Evolutionary conservation across 2,888 invertebrate species (phyloP).

Genomic region (Bibio marci): DNA sequence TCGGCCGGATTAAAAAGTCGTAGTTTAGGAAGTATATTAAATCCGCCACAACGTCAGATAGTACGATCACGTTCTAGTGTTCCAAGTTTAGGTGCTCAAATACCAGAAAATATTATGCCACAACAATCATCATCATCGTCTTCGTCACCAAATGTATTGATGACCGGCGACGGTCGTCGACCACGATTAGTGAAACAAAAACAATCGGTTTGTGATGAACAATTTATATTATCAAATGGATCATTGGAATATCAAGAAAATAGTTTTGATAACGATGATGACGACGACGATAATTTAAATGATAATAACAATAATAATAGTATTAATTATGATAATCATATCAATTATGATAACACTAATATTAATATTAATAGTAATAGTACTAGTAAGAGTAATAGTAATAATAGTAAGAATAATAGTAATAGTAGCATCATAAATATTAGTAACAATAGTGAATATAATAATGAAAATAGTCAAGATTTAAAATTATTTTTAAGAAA

Average conservation of each 20-base stretch:
- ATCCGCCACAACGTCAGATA: conserved; percentile 45
- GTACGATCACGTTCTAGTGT: conserved; percentile 61
- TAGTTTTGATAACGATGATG: too few species aligned
- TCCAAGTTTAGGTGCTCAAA: conserved; percentile 40
- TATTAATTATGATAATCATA: too few species aligned
- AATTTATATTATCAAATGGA: conserved; percentile 21
- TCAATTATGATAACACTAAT: too few species aligned
- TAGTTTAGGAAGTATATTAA: conserved; percentile 66
- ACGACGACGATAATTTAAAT: too few species aligned
- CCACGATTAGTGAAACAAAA: conserved; percentile 76
- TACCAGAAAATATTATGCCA: conserved; percentile 10
- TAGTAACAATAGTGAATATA: conserved; percentile 4
- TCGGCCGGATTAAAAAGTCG: conserved; percentile 56
- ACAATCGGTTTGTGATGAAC: conserved; percentile 62
- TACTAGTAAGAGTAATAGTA: background rate
- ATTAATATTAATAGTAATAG: too few species aligned
- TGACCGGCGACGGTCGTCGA: conserved; percentile 14
- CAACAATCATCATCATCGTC: conserved; percentile 22
- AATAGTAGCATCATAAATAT: background rate
- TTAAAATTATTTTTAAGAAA: conserved; percentile 32
- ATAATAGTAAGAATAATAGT: too few species aligned
- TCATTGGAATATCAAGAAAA: conserved; percentile 7
- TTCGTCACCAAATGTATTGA: conserved; percentile 17
- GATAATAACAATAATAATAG: conserved; percentile 14
- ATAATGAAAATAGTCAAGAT: conserved; percentile 5